Evolutionary conservation across 2,888 invertebrate species (phyloP), one percentile per base, ranked within the genome.

Genomic region (Andrena haemorrhoa): DNA sequence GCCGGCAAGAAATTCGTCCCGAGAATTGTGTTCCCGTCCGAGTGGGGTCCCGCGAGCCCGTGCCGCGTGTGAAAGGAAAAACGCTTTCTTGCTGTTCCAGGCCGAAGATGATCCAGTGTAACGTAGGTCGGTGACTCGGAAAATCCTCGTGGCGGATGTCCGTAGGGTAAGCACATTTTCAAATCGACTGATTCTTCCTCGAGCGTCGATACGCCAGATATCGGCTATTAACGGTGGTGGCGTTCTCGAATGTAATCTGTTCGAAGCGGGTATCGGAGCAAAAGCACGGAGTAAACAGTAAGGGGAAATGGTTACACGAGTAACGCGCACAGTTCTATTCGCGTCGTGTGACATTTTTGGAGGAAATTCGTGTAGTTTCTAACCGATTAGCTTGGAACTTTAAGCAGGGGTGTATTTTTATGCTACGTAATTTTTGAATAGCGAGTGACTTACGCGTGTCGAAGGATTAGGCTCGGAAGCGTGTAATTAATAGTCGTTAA

Each of bases 121-220:
- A 61, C 80, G 75, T 53, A 61, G 83, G 68, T 78, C 68, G 68
- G 64, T 74, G 77, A 80, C 75, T 68, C 49, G 70, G 61, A 41
- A 74, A 63, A 73, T 65, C 74, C 76, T 29, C 74, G 77, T 69
- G 41, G 75, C 75, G 63, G 66, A 23, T 56, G 63, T 56, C n/a
- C 47, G 56, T 61, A 61, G 75, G 64, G 87, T 85, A 60, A 81
- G 51, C 49, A 12, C 31, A 35, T 61, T 41, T 31, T 12, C 5
- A n/a, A 64, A 58, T 7, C 26, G 3, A 61, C 3, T 53, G 23
- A 63, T 58, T 47, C 26, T 47, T 20, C 2, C n/a, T n/a, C 33
- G 1, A 63, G 35, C 6, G 10, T 33, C 8, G 4, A 20, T n/a
- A 5, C 35, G 12, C 35, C 33, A 8, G 8, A 2, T 7, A 3